phyloP scores from a whole-genome alignment of 2,797 vertebrate genomes.

The Anas georgica region DNA sequence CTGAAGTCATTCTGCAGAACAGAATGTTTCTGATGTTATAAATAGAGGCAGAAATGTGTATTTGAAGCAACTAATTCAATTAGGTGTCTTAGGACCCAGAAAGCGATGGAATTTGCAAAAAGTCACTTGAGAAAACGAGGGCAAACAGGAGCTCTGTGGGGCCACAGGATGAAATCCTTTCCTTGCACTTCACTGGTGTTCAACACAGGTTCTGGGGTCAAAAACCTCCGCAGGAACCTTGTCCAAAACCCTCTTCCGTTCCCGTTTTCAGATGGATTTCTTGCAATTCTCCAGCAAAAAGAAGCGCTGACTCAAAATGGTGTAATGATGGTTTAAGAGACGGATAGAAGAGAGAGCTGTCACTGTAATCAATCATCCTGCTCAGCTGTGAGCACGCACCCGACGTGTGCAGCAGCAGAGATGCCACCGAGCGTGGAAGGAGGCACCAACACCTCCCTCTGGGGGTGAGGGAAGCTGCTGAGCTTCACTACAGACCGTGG shows the following conservation, averaged over 20 bases:
- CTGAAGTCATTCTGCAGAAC: not conserved
- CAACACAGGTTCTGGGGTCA: not conserved
- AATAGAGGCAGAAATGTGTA: not conserved
- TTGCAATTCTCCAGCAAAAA: not conserved
- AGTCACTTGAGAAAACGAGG: not conserved
- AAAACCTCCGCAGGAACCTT: not conserved
- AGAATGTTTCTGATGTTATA: not conserved
- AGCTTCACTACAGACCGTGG: too few species aligned
- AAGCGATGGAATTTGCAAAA: not conserved
- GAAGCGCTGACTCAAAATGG: not conserved
- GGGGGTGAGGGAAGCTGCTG: not conserved
- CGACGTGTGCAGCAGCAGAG: rapidly evolving
- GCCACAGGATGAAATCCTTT: not conserved
- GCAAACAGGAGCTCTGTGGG: not conserved
- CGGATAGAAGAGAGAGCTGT: not conserved
- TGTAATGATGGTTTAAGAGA: not conserved
- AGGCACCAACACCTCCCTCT: not conserved
- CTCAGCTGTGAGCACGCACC: rapidly evolving
- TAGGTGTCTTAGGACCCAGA: not conserved
- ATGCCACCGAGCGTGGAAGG: not conserved
- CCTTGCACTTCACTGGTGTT: not conserved
- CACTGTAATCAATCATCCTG: not conserved
- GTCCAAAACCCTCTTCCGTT: not conserved
- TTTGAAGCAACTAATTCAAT: not conserved
- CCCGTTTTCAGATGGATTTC: not conserved